A percentile compares a stretch with the other conserved stretches of the same genome.
Evolutionary conservation across 2,113 vertebrate species (phyloP).

Genomic region (Chloropsis hardwickii): DNA sequence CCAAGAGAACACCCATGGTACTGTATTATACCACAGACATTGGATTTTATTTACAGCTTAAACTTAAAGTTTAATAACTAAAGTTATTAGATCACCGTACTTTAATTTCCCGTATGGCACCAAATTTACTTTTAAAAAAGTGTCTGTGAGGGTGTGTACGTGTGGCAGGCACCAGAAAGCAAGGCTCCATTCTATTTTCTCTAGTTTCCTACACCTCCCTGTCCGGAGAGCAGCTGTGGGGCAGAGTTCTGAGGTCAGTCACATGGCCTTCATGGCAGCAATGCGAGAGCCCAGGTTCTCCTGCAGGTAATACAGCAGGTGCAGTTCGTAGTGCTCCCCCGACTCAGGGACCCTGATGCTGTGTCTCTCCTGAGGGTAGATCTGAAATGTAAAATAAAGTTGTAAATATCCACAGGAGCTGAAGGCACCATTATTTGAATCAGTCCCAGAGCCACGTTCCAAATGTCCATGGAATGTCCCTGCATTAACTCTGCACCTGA

Average conservation of each 20-base stretch:
- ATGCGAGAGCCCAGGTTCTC: conserved; percentile 81
- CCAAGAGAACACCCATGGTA: conserved; percentile 55
- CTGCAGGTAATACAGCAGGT: conserved; percentile 82
- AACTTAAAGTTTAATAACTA: conserved; percentile 11
- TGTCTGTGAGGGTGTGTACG: background rate
- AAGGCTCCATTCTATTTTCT: conserved; percentile 2
- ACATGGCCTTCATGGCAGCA: conserved; percentile 79
- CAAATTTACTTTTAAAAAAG: conserved; percentile 51
- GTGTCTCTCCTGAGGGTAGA: conserved; percentile 85
- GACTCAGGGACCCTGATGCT: conserved; percentile 84
- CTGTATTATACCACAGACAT: conserved; percentile 34
- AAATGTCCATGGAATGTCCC: background rate
- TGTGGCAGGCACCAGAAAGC: conserved; percentile 61
- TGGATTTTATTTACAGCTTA: conserved; percentile 55
- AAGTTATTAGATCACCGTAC: conserved; percentile 32
- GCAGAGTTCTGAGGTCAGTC: conserved; percentile 22
- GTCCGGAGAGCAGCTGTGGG: conserved; percentile 30
- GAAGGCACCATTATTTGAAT: background rate
- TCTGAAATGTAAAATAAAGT: conserved; percentile 61
- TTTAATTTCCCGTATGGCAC: conserved; percentile 64
- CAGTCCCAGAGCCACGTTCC: background rate
- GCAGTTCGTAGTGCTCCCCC: conserved; percentile 83
- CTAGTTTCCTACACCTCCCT: conserved; percentile 21
- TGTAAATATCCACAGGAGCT: background rate
- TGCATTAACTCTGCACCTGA: background rate